Evolutionary conservation across 2,113 vertebrate genomes (phyloP), one percentile per base, ranked within the genome.

Genomic region (Capricornis sumatraensis): DNA sequence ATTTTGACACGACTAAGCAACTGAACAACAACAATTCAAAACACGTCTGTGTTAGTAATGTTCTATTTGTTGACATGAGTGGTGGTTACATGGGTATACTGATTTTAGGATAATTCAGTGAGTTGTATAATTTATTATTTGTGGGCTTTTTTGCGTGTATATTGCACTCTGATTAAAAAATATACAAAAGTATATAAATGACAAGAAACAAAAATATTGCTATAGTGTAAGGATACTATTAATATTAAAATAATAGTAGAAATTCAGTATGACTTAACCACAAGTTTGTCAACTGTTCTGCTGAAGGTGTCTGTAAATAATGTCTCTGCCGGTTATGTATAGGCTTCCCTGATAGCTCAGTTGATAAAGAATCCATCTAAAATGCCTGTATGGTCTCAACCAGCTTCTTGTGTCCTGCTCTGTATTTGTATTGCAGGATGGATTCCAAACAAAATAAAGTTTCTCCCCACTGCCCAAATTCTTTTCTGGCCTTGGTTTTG

Each of bases 201-300:
- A 86, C 0, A 33, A 50, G 79, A 87, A 85, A 79, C 36, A 87
- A 96, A 96, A 64, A 23, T 81, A 12, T 55, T 93, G 55, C n/a
- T 86, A 83, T 62, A 91, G 6, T 82, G 6, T 23, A 55, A 92
- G 45, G n/a, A 71, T 78, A 78, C 14, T 94, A 45, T 76, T 94
- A 91, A 74, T 95, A 33, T 81, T 57, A 71, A 74, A 96, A 16
- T 64, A 92, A 55, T 45, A 58, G 28, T 85, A 88, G 85, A 96
- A 94, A 87, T 79, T 89, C 14, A 90, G 5, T 87, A 55, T 33
- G 83, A 9, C 25, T 40, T 78, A 89, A 45, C 8, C 7, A 83
- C 52, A 87, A 2, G 96, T 92, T 93, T 86, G 89, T 87, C 4
- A 87, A 6, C 5, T 95, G 30, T 60, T 71, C 3, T 95, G 47